Conservation (phyloP, 2,113 vertebrate genomes). For the Lepisosteus oculatus region DNA sequence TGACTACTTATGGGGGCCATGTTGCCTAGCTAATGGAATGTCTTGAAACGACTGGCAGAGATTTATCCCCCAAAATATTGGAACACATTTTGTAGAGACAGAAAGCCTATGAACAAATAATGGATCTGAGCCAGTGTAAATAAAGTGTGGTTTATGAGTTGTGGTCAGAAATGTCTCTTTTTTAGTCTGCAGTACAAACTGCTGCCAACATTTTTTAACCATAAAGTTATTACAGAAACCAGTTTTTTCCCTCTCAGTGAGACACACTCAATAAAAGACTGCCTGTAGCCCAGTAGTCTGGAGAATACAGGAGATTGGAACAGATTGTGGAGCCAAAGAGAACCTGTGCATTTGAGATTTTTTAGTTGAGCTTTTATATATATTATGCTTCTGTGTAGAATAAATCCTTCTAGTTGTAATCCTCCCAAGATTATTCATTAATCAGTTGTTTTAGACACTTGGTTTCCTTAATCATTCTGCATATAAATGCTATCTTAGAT, state of each 20-base stretch:
- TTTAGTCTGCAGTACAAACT: conserved; percentile 82
- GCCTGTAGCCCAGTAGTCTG: conserved; percentile 72
- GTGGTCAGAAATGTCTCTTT: conserved; percentile 91
- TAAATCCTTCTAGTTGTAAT: conserved; percentile 41
- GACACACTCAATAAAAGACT: conserved; percentile 81
- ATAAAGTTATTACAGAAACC: conserved; percentile 89
- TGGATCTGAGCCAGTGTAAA: conserved; percentile 90
- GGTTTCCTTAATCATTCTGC: too few relatives aligned
- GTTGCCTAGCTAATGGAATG: conserved; percentile 92
- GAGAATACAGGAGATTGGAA: conserved; percentile 57
- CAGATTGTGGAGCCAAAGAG: conserved; percentile 66
- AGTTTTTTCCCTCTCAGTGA: conserved; percentile 79
- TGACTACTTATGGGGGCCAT: conserved; percentile 80
- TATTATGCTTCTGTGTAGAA: conserved; percentile 49
- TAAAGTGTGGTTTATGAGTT: conserved; percentile 93
- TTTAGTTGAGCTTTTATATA: conserved; percentile 59
- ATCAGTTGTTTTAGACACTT: conserved; percentile 28
- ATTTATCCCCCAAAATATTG: conserved; percentile 75
- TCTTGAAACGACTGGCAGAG: conserved; percentile 90
- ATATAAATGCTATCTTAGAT: too few relatives aligned
- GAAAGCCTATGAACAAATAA: conserved; percentile 96
- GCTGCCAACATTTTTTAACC: conserved; percentile 80
- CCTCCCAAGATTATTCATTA: conserved; percentile 42
- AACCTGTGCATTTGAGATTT: conserved; percentile 66
- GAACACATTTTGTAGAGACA: conserved; percentile 92